Base-by-base conservation (phyloP, 1,140 invertebrate species). In the Contarinia nasturtii region DNA sequence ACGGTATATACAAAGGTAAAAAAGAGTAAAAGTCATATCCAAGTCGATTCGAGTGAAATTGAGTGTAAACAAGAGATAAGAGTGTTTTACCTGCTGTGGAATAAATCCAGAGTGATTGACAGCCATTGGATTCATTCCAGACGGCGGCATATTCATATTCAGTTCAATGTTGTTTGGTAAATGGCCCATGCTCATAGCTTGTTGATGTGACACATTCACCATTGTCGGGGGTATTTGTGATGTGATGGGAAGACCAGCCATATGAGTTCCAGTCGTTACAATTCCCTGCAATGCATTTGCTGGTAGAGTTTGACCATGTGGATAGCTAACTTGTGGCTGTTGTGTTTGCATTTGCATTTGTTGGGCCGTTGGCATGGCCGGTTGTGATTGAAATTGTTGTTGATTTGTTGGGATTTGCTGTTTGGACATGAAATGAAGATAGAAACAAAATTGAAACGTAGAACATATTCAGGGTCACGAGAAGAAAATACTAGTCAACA, bases 321-420 rank as follows among this genome's bases (percentile, higher is more conserved):
- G 36, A 15, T 38, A 22, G 18, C 17, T 19, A 36, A 40, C 36
- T 15, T 45, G 37, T 37, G 20, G 18, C 12, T 44, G 43, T 40
- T 48, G 49, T 19, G n/a, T 8, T 38, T 45, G 37, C 17, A 7
- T 22, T 20, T 17, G 41, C 19, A 20, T 21, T 10, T 33, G 17
- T 42, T 47, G 45, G 4, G 12, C 33, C 17, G 41, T 41, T 19
- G 47, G 48, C 7, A 34, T 34, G 14, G 48, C 43, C 3, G 44
- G 33, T 20, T 42, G 42, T 3, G 46, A 38, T 10, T 46, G 46
- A 19, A 47, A 42, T 14, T 49, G 46, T 17, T 48, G 46, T 5
- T 47, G 45, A 19, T 57, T 53, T 10, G 54, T 53, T n/a, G 56
- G 54, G n/a, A 56, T 53, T 27, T 53, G 49, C 17, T 45, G 21